A percentile compares a stretch with the other conserved stretches of the same genome.
phyloP scores from a whole-genome alignment of 1,140 invertebrate genomes.

The Apocrypta bakeri region DNA sequence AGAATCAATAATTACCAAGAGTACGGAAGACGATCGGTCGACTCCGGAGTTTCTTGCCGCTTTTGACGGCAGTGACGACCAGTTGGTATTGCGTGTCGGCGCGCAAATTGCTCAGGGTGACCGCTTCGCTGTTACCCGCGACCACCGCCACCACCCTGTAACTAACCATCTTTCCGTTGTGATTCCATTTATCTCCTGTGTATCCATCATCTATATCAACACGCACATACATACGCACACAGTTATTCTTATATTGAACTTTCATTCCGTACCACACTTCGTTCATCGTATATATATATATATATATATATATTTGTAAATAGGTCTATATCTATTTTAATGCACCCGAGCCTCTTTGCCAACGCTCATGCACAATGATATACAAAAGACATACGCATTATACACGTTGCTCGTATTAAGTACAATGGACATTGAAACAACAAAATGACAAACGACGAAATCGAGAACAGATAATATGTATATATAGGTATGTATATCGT shows the following conservation, averaged over 20 bases:
- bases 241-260: neutral
- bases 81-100: conserved; percentile 92
- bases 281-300: too few relatives aligned
- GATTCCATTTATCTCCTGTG: conserved; percentile 56
- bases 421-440: neutral
- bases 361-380: conserved; percentile 1
- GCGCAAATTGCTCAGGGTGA: conserved; percentile 84
- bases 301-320: neutral
- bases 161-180: conserved; percentile 79
- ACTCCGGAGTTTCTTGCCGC: conserved; percentile 85
- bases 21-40: conserved; percentile 90
- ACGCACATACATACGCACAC: neutral
- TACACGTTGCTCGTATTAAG: neutral
- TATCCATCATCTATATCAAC: conserved; percentile 50
- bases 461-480: neutral
- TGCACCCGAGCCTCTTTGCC: conserved; percentile 6
- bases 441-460: neutral
- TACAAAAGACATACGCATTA: neutral
- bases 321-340: neutral
- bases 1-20: conserved; percentile 78
- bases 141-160: conserved; percentile 92
- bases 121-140: conserved; percentile 88
- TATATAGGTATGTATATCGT: too few relatives aligned
- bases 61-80: conserved; percentile 85
- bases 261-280: neutral